Percentiles rank a stretch among this genome's conserved stretches.
Evolutionary conservation across 2,113 vertebrate genomes (phyloP).

Genomic region (Anhinga rufa): DNA sequence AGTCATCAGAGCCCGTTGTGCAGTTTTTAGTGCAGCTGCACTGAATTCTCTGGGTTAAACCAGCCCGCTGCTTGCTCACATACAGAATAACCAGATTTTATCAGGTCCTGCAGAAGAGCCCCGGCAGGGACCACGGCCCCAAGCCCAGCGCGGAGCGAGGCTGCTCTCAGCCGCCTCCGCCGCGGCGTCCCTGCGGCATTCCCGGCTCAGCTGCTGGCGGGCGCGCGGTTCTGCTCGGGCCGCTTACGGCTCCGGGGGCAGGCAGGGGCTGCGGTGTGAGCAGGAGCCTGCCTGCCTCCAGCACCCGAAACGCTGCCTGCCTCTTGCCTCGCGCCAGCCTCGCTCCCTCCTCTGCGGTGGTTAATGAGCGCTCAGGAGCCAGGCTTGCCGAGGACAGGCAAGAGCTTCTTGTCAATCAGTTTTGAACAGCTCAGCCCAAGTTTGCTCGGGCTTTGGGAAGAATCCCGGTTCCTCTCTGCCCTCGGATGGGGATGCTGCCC

Average conservation of each 20-base stretch:
- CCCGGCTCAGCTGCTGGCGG: neutral
- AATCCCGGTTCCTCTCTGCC: neutral
- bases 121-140: neutral
- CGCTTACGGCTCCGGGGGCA: neutral
- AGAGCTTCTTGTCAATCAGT: neutral
- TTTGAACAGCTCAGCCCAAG: neutral
- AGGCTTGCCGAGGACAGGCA: too few species aligned
- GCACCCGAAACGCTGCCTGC: neutral
- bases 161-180: neutral
- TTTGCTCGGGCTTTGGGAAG: neutral
- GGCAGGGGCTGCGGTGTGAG: neutral
- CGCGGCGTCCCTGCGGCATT: neutral
- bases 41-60: neutral
- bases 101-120: neutral
- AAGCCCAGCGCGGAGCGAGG: neutral
- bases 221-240: neutral
- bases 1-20: neutral
- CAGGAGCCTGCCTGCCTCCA: neutral
- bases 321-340: neutral
- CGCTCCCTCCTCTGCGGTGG: neutral
- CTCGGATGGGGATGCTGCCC: neutral
- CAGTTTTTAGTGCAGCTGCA: neutral
- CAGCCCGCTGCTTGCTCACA: neutral
- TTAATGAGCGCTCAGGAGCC: neutral
- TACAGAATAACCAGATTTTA: neutral